Evolutionary conservation across 2,797 vertebrate genomes (phyloP).

Genomic region (Chaetodon trifasciatus): DNA sequence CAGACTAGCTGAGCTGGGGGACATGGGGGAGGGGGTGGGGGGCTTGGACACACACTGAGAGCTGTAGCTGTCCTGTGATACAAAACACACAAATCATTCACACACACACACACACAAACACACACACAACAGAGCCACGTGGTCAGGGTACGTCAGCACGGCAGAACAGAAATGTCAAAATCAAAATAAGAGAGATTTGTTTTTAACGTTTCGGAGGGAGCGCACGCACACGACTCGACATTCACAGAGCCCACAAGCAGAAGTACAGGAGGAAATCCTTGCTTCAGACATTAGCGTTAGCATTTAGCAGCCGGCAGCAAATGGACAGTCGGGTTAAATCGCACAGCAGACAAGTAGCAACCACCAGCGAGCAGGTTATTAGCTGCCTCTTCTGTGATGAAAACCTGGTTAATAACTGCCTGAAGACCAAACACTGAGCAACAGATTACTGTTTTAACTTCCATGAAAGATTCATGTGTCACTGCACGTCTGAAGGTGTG

Average conservation of each 20-base stretch:
- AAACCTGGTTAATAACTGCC: neutral
- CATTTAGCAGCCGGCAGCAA: slow-evolving; percentile 15
- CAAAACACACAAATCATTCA: slow-evolving; percentile 76
- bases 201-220: neutral
- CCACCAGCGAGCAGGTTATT: neutral
- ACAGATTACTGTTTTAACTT: neutral
- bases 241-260: neutral
- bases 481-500: neutral
- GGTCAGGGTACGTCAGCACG: slow-evolving; percentile 7
- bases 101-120: slow-evolving; percentile 17
- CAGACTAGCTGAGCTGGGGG: slow-evolving; percentile 95
- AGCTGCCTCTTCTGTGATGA: neutral
- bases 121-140: slow-evolving; percentile 16
- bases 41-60: slow-evolving; percentile 95
- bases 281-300: slow-evolving; percentile 3
- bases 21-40: slow-evolving; percentile 93
- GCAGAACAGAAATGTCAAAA: neutral
- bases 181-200: neutral
- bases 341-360: neutral
- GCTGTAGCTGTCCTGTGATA: slow-evolving; percentile 93
- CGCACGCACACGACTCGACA: neutral
- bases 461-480: neutral
- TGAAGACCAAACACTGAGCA: neutral
- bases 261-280: neutral
- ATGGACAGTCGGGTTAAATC: neutral